Conservation (phyloP, 2,113 vertebrate species). For the Lagopus leucura region DNA sequence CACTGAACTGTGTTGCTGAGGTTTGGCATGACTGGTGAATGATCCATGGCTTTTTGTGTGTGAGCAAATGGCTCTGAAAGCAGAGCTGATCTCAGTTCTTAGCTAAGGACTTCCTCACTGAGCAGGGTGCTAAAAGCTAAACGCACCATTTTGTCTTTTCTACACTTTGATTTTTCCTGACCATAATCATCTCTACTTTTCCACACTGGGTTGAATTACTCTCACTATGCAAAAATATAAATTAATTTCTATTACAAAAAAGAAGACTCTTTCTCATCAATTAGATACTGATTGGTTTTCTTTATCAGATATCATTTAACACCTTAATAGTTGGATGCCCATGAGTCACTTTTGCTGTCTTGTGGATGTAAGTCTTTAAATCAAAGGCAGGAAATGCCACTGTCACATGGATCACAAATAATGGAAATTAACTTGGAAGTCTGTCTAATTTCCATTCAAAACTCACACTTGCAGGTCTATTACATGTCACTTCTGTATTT, state of each 20-base stretch:
- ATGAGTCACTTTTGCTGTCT: neutral
- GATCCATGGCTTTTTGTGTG: neutral
- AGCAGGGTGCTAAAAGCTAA: neutral
- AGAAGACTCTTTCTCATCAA: neutral
- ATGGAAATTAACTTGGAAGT: neutral
- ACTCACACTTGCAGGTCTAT: neutral
- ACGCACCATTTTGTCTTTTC: neutral
- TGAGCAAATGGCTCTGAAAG: neutral
- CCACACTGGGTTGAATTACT: neutral
- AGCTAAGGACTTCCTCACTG: neutral
- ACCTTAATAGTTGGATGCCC: neutral
- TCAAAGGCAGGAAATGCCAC: neutral
- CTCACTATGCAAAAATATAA: neutral
- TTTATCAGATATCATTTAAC: neutral
- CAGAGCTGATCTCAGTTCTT: neutral
- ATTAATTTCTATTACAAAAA: neutral
- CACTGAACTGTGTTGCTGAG: neutral
- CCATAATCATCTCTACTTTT: neutral
- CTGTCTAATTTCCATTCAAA: neutral
- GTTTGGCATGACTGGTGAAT: neutral
- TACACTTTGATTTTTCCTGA: neutral
- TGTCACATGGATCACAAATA: neutral
- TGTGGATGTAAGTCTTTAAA: neutral
- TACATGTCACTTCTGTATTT: neutral
- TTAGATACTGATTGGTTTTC: neutral